A percentile compares a stretch with the other conserved stretches of the same genome.
These are phyloP conservation scores for Phortica okadai DNA, from an alignment of 2,888 invertebrate species.

Conservation along the genomic window DNA sequence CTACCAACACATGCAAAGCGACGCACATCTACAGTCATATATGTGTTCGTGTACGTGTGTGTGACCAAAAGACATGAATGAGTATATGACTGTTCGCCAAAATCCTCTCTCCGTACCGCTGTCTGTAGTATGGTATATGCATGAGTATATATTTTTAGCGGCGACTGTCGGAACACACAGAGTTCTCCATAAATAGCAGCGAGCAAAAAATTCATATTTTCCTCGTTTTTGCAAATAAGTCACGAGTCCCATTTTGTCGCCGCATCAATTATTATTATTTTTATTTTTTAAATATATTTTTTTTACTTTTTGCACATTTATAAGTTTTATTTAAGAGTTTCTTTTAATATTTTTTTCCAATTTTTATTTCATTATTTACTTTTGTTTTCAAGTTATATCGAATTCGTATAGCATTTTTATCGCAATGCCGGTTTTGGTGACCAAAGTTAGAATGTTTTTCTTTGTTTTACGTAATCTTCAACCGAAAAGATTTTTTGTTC, in stretches of 20 bases:
- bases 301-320: no score
- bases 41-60: background rate
- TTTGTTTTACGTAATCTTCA: conserved; percentile 11
- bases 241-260: background rate
- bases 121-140: no score
- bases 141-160: conserved; percentile 9
- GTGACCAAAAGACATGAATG: background rate
- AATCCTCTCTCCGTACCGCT: no score
- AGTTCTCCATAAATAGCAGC: conserved; percentile 72
- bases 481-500: background rate
- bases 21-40: background rate
- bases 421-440: background rate
- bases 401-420: background rate
- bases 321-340: no score
- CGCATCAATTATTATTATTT: background rate
- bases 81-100: no score
- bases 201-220: conserved; percentile 33
- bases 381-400: conserved; percentile 17
- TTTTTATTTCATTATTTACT: conserved; percentile 26
- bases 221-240: background rate
- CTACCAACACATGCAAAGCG: background rate
- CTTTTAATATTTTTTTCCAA: no score
- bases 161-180: background rate
- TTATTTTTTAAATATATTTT: no score
- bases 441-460: background rate